Conservation (phyloP, 2,113 vertebrate species). For the Scopus umbretta region DNA sequence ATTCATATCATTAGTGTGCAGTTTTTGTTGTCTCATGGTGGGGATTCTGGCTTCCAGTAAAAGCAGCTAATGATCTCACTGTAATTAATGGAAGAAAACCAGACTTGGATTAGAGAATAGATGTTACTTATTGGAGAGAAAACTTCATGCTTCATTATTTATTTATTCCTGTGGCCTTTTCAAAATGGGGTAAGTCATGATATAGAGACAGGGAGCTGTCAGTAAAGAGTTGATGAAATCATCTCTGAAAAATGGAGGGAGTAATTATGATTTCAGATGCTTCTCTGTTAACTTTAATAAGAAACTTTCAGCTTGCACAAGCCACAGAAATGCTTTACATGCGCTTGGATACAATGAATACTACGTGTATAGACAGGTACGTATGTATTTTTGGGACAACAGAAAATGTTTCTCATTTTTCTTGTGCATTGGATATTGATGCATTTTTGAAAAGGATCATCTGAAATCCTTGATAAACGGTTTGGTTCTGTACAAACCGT, state of each 20-base stretch:
- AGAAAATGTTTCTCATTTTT: neutral
- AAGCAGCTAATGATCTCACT: neutral
- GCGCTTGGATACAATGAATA: conserved; percentile 93
- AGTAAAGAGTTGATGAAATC: neutral
- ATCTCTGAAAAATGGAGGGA: neutral
- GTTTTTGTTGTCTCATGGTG: neutral
- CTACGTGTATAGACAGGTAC: conserved; percentile 86
- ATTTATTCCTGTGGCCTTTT: neutral
- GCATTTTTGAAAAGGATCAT: neutral
- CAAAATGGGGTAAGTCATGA: neutral
- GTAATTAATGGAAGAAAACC: neutral
- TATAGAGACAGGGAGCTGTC: neutral
- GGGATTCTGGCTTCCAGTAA: neutral
- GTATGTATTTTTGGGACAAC: neutral
- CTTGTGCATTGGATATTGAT: neutral
- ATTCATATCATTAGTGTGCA: neutral
- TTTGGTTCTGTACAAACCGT: neutral
- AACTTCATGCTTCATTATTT: neutral
- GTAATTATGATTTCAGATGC: neutral
- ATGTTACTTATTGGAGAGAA: neutral
- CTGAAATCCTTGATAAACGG: neutral
- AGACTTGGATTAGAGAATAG: neutral
- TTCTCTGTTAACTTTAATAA: conserved; percentile 67
- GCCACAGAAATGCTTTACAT: conserved; percentile 94
- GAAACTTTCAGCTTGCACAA: conserved; percentile 81